phyloP scores from a whole-genome alignment of 2,888 invertebrate species.

The Entomobrya multifasciata region DNA sequence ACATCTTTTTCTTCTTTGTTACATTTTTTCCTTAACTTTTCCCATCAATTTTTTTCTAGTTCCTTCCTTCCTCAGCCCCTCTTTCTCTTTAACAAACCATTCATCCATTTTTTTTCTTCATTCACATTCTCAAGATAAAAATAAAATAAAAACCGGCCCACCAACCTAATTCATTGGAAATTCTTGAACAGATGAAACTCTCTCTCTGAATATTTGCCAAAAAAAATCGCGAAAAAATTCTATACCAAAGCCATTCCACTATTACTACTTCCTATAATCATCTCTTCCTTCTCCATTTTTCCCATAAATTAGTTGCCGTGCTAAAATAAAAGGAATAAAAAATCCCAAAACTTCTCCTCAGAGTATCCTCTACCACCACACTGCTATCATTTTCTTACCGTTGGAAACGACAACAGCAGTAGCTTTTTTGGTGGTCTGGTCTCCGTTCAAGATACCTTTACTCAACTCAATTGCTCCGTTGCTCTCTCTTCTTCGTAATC shows the following conservation, averaged over 20 bases:
- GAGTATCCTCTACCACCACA: too few species aligned
- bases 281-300: background rate
- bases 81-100: background rate
- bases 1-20: conserved; percentile 8
- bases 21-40: conserved; percentile 52
- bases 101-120: conserved; percentile 10
- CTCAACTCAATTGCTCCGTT: background rate
- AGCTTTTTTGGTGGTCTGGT: too few species aligned
- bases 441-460: too few species aligned
- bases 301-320: conserved; percentile 23
- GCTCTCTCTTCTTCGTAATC: background rate
- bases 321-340: background rate
- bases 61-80: background rate
- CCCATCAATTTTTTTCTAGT: conserved; percentile 28
- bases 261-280: background rate
- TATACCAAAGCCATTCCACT: background rate
- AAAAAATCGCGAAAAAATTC: background rate
- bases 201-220: conserved; percentile 19
- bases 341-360: background rate
- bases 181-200: background rate
- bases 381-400: too few species aligned
- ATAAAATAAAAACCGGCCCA: background rate
- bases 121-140: background rate
- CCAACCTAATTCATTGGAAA: background rate
- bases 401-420: too few species aligned